A percentile compares a stretch with the other conserved stretches of the same genome.
Conservation (phyloP, 1,140 invertebrate genomes). For the Bemisia tabaci region DNA sequence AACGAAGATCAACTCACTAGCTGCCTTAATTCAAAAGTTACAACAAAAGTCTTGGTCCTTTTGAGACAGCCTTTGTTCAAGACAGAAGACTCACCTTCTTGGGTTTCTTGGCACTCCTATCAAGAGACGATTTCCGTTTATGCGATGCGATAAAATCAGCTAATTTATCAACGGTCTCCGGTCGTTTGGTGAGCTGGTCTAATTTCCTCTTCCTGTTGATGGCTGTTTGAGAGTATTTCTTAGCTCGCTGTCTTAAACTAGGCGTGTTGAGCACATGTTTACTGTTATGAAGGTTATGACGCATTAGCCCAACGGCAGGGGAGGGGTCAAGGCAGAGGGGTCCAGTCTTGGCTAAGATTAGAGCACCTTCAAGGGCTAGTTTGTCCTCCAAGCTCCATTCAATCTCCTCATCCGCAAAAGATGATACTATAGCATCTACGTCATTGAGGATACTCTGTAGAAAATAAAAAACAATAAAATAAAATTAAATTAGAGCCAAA, state of each 20-base stretch:
- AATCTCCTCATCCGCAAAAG: slow-evolving; percentile 33
- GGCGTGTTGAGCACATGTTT: slow-evolving; percentile 58
- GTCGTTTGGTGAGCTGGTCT: slow-evolving; percentile 49
- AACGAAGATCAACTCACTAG: too few relatives aligned
- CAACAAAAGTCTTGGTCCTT: too few relatives aligned
- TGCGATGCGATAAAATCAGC: slow-evolving; percentile 11
- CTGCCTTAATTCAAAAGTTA: too few relatives aligned
- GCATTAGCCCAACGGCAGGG: slow-evolving; percentile 50
- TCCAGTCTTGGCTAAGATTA: slow-evolving; percentile 67
- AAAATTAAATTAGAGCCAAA: slow-evolving; percentile 30
- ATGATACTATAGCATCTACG: background rate
- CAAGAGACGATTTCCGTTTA: background rate
- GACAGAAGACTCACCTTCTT: too few relatives aligned
- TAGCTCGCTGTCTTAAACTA: slow-evolving; percentile 54
- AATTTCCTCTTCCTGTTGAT: slow-evolving; percentile 77
- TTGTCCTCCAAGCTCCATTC: slow-evolving; percentile 66
- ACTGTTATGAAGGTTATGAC: slow-evolving; percentile 54
- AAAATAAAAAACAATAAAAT: slow-evolving; percentile 2
- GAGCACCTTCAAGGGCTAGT: slow-evolving; percentile 60
- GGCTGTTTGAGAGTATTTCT: slow-evolving; percentile 57
- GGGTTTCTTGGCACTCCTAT: slow-evolving; percentile 1
- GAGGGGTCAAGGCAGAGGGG: slow-evolving; percentile 77
- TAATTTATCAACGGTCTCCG: background rate
- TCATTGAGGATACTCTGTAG: background rate
- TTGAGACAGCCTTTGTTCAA: too few relatives aligned